Evolutionary conservation across 2,113 vertebrate genomes (phyloP), one percentile per base, ranked within the genome.

Genomic region (Psophia crepitans): DNA sequence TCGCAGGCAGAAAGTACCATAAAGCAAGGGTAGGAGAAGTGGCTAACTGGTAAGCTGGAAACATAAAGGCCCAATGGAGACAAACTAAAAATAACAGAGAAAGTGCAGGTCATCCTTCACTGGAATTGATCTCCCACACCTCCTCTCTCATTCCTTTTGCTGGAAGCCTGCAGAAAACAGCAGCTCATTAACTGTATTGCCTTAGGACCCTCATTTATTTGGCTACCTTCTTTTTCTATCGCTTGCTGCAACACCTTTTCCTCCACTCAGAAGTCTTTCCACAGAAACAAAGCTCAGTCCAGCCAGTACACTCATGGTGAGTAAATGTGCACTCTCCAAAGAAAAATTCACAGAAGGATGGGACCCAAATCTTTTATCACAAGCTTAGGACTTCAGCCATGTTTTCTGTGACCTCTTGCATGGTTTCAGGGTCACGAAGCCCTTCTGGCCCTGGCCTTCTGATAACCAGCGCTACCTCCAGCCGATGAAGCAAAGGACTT

Each of bases 261-360:
- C 30, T 77, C 56, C 11, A 1, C 0, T 1, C 64, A 35, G 22
- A 54, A 43, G 17, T 8, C 48, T 75, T 75, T 73, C 41, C 37
- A 60, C 28, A 54, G 37, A 63, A 53, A 6, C n/a, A 37, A 51
- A 73, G 10, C 58, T 44, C 35, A 32, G 44, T 4, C 16, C 11
- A 63, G 23, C 4, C 56, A 14, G 8, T 1, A 8, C 7, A 18
- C 23, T 61, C 4, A 0, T 2, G 3, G 8, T 37, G 17, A 69
- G 8, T 3, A 23, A 77, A 39, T 1, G 2, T 4, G 1, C 10
- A 35, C 17, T 16, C 60, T 70, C 33, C 51, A 63, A 43, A 46
- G 28, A 37, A 61, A 93, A 66, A 23, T 5, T 51, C 32, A 41
- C 37, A 22, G 28, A 68, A 48, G 23, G 19, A 24, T 9, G 3